Base-by-base conservation (phyloP, 92 coral and sea anemone genomes). In the Porites divaricata region DNA sequence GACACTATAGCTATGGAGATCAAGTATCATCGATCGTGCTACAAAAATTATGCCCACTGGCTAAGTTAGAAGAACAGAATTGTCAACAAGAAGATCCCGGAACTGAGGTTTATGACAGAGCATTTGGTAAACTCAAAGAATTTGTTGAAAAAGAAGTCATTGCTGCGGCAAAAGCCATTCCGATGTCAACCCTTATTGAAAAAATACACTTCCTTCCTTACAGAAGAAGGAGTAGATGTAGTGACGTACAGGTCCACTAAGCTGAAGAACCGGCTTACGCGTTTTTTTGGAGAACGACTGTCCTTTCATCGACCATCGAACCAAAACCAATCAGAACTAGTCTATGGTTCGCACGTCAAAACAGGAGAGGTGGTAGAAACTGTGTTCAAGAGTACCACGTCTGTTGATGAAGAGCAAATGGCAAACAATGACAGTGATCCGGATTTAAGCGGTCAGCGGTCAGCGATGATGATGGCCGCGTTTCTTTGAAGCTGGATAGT, bases 1-100 rank as follows among this genome's bases (percentile, higher is more conserved):
- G 89, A 80, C 83, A 85, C 92, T 20, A 85, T 89, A 28, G 90
- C 93, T 45, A 63, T 90, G 72, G 93, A 90, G 59, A 70, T 90
- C 35, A 90, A 89, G 75, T 79, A 89, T 57, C 92, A 85, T 75
- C 51, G 76, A 26, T 82, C 91, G 17, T 88, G 91, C 50, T 87
- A 87, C 49, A 79, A 71, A 20, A 53, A 79, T 49, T 86, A 78
- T 62, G 90, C 81, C 26, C 86, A 70, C 53, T 87, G 62, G 58
- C 67, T 50, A 74, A 74, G 79, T 26, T 81, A 21, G 87, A 82
- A 71, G 83, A 88, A 22, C 51, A 81, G 63, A 81, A 81, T 52
- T 79, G 87, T n/a, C 78, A 80, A 53, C 66, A 81, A 26, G 93
- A 81, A 86, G 90, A 90, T 70, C 65, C 25, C 54, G n/a, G 52